A percentile compares a stretch with the other conserved stretches of the same genome.
These are phyloP conservation scores for Entomobrya multifasciata DNA, from an alignment of 2,888 invertebrate genomes.

Conservation along the genomic window DNA sequence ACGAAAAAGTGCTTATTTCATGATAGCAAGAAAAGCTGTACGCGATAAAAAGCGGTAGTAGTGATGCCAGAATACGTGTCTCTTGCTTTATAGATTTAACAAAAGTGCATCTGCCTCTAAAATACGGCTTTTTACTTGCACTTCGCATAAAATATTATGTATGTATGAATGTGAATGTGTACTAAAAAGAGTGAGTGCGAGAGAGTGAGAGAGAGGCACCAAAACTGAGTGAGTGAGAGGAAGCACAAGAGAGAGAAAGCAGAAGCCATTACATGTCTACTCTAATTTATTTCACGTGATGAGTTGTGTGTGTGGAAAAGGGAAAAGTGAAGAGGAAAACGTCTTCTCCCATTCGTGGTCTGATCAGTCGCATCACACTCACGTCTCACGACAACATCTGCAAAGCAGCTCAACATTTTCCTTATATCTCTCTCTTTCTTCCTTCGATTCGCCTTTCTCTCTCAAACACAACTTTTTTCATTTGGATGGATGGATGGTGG, in stretches of 20 bases:
- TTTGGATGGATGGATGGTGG: neutral
- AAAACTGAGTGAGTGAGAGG: neutral
- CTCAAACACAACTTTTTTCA: constrained; percentile 17
- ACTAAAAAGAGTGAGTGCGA: neutral
- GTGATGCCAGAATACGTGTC: too few species aligned
- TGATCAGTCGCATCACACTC: constrained; percentile 74
- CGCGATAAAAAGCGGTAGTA: too few species aligned
- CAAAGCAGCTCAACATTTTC: constrained; percentile 62
- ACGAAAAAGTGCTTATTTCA: too few species aligned
- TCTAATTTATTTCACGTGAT: constrained; percentile 66
- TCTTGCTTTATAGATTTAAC: neutral
- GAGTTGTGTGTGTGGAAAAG: constrained; percentile 62
- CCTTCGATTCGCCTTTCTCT: too few species aligned
- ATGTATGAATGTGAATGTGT: neutral
- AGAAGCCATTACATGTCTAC: constrained; percentile 65
- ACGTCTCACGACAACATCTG: constrained; percentile 74
- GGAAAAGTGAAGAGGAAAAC: constrained; percentile 66
- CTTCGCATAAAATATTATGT: neutral
- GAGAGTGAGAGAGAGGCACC: neutral
- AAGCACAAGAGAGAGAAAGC: constrained; percentile 13
- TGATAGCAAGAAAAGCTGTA: too few species aligned
- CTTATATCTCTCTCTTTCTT: constrained; percentile 22
- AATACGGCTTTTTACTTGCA: constrained; percentile 39
- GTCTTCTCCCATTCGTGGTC: constrained; percentile 72
- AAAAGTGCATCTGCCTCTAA: constrained; percentile 66